Base-by-base conservation (phyloP, 2,113 vertebrate species). In the Dicaeum eximium region DNA sequence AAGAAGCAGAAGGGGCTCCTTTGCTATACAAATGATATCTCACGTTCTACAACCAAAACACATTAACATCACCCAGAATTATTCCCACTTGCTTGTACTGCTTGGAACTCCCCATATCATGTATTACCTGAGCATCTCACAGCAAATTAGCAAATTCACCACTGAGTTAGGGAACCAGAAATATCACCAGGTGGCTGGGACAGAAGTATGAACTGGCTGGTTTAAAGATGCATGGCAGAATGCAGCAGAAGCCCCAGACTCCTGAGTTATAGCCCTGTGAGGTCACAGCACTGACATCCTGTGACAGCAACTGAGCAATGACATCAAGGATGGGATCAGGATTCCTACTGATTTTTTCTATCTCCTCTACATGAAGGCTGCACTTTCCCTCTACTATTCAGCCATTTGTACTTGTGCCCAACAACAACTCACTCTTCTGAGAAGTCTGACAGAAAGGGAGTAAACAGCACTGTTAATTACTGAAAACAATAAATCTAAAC, bases 21-120 rank as follows among this genome's bases (percentile, higher is more conserved):
- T 67, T 50, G 5, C 22, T 15, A 61, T 10, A 7, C 17, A 73
- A 38, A 51, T 35, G 9, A 56, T 50, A 28, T 30, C 25, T 57
- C 7, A 5, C 0, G 0, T 65, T 93, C 40, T 72, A 24, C 0
- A 0, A 23, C 48, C 45, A 38, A 66, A 86, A 58, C 0, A 0
- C 3, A 5, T n/a, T 44, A 89, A 40, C 8, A 21, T 56, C 31
- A 21, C 21, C 11, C 48, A 37, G 60, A 56, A 30, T 51, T 64
- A 45, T 81, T 67, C 37, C 16, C 51, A 5, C 30, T 64, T 47
- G 21, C 47, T 62, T 70, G 31, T 13, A 10, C 27, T 70, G 37
- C 64, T 58, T 50, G 4, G 1, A 28, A 8, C 10, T 20, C 31
- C 33, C 9, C 25, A 22, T 21, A 37, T 18, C 23, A 24, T 53